Evolutionary conservation across 2,113 vertebrate genomes (phyloP), one percentile per base, ranked within the genome.

Genomic region (Dipodomys stephensi): DNA sequence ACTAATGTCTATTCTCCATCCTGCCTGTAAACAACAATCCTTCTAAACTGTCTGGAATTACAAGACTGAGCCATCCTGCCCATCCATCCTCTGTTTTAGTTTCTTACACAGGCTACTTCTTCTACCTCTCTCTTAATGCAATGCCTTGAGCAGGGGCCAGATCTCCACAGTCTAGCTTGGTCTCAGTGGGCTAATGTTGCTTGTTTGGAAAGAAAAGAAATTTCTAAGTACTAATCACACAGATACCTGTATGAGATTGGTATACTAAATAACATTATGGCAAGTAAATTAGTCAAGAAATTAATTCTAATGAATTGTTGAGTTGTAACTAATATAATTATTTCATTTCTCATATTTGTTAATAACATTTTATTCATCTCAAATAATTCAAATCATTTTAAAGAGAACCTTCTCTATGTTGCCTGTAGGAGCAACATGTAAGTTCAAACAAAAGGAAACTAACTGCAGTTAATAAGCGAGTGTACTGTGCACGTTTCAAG

Each of bases 161-260:
- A 11, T 62, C 53, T 57, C 69, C 2, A 15, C 64, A 92, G 44
- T 68, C 71, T 20, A 96, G 65, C 74, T 30, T 28, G 35, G 7
- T 8, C 30, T 71, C 15, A 13, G 15, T 23, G 28, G 53, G 49
- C 8, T 12, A 64, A 53, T 16, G 9, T 8, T 28, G 53, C 64
- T 83, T 32, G 16, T 88, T 93, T 73, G 82, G 64, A 93, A 72
- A 83, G 53, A 25, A 91, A 18, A 39, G n/a, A 16, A 44, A 19
- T 3, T 25, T 32, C 53, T 16, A 1, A 7, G 8, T 7, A 28
- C 23, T 69, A n/a, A 72, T 23, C 53, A 13, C 53, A 57, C 15
- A 57, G 53, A 57, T 57, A 57, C 53, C 53, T 57, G 53, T 57
- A 13, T 22, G 25, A 60, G 25, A 8, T 82, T 32, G 73, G 49